phyloP scores from a whole-genome alignment of 2,113 vertebrate genomes.

The Zeus faber region DNA sequence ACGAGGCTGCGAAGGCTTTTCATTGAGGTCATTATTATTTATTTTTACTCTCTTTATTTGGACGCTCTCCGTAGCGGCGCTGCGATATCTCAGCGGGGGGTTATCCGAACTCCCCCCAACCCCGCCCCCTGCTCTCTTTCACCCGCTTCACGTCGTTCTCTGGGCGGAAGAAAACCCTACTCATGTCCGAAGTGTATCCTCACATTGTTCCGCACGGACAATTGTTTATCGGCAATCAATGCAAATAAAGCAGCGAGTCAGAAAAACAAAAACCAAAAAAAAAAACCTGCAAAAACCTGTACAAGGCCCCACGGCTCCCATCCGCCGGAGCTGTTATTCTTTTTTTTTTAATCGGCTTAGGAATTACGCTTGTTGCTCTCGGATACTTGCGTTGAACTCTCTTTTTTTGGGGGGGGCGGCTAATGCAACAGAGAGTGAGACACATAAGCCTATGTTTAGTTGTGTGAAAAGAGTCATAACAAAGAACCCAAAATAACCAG shows the following conservation, averaged over 20 bases:
- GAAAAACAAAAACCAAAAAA: constrained; percentile 32
- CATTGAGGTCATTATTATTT: too few species aligned
- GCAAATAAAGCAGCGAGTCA: constrained; percentile 53
- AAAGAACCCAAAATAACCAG: constrained; percentile 55
- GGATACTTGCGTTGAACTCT: constrained; percentile 8
- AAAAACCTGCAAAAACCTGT: neutral
- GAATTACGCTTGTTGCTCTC: constrained; percentile 14
- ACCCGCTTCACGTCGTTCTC: constrained; percentile 35
- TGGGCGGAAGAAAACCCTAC: constrained; percentile 34
- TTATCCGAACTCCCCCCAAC: constrained; percentile 15
- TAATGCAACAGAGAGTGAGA: constrained; percentile 24
- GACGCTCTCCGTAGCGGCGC: too few species aligned
- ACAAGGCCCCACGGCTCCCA: neutral
- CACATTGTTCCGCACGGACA: constrained; percentile 56
- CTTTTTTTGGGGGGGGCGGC: constrained; percentile 20
- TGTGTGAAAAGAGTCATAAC: constrained; percentile 33
- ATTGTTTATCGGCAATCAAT: constrained; percentile 33
- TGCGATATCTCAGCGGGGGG: too few species aligned
- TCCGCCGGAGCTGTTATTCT: neutral
- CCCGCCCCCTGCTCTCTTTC: constrained; percentile 25
- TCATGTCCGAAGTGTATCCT: constrained; percentile 55
- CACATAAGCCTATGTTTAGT: constrained; percentile 51
- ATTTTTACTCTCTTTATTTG: too few species aligned
- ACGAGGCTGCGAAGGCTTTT: too few species aligned
- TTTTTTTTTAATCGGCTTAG: neutral